phyloP scores from a whole-genome alignment of 2,113 vertebrate species.

The Gallinago jamesoni region DNA sequence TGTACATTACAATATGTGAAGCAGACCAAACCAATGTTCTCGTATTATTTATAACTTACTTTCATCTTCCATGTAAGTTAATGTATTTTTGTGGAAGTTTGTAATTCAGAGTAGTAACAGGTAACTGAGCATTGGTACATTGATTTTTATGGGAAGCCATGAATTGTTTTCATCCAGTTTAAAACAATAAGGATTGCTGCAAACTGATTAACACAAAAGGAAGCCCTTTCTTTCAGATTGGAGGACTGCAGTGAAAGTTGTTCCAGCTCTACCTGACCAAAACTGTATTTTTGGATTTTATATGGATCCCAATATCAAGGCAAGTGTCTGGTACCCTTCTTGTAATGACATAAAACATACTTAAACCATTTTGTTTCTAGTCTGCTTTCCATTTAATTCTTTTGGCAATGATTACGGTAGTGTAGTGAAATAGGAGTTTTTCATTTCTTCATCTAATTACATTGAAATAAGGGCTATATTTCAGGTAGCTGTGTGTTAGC shows the following conservation, averaged over 20 bases:
- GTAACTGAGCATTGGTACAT: background rate
- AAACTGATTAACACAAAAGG: background rate
- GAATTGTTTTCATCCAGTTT: background rate
- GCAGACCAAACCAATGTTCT: background rate
- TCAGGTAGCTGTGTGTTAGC: background rate
- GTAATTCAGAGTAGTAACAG: background rate
- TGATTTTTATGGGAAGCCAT: background rate
- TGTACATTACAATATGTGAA: background rate
- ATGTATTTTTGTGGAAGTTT: background rate
- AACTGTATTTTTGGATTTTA: background rate
- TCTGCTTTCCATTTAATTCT: background rate
- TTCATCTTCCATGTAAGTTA: background rate
- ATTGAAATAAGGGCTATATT: background rate
- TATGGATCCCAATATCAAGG: slow-evolving; percentile 35
- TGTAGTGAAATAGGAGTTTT: background rate
- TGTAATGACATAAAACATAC: background rate
- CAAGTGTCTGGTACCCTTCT: slow-evolving; percentile 2
- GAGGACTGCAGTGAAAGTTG: slow-evolving; percentile 54
- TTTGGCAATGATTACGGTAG: background rate
- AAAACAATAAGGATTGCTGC: background rate
- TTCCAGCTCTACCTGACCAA: background rate
- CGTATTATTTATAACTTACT: background rate
- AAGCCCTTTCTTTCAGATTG: slow-evolving; percentile 60
- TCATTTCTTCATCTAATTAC: background rate
- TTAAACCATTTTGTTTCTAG: background rate